Evolutionary conservation across 2,888 invertebrate genomes (phyloP).

Genomic region (Tetropium fuscum): DNA sequence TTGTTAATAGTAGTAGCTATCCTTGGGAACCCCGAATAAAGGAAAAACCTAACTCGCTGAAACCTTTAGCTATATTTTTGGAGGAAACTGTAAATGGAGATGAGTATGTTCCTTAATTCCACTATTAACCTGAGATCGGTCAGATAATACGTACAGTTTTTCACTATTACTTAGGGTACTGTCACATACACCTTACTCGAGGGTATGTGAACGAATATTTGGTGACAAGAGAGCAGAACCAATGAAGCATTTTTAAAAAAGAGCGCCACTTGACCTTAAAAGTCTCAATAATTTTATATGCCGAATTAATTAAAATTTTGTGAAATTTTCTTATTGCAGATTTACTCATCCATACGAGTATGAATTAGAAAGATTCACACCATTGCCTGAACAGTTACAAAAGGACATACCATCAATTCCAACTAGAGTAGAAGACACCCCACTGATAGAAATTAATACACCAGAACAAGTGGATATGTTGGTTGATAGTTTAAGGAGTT

Average conservation of each 20-base stretch:
- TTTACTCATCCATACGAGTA: slow-evolving; percentile 90
- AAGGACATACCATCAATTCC: slow-evolving; percentile 63
- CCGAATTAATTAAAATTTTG: background rate
- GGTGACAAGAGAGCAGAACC: too few relatives aligned
- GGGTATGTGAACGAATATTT: too few relatives aligned
- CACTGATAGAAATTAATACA: slow-evolving; percentile 76
- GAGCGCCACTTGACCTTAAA: too few relatives aligned
- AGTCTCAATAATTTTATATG: too few relatives aligned
- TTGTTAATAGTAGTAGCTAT: slow-evolving; percentile 80
- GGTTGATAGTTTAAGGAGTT: slow-evolving; percentile 73
- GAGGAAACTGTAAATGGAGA: slow-evolving; percentile 75
- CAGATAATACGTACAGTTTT: too few relatives aligned
- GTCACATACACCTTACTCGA: too few relatives aligned
- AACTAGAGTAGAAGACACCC: slow-evolving; percentile 72
- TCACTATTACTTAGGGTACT: too few relatives aligned
- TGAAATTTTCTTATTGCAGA: slow-evolving; percentile 63
- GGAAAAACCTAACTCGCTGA: slow-evolving; percentile 89
- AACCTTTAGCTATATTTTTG: slow-evolving; percentile 80
- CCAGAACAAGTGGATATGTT: slow-evolving; percentile 74
- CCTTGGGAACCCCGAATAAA: slow-evolving; percentile 88
- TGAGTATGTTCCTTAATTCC: too few relatives aligned
- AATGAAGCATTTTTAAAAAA: too few relatives aligned
- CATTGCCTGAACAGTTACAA: slow-evolving; percentile 68
- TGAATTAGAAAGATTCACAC: slow-evolving; percentile 82
- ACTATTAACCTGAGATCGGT: too few relatives aligned